Base-by-base conservation (phyloP, 2,888 invertebrate species). In the Zygaena filipendulae region DNA sequence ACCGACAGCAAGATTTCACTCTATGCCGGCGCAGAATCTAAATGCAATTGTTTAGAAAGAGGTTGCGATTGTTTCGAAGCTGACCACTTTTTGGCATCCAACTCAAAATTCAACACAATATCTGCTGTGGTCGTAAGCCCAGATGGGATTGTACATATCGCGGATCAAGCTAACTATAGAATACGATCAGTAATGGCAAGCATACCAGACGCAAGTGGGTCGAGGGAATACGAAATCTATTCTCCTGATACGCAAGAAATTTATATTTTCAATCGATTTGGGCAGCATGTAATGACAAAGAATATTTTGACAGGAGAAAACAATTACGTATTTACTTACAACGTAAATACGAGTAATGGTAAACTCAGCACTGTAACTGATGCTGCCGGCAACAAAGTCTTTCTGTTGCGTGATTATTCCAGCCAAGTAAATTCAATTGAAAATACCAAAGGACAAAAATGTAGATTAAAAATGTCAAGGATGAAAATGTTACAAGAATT, bases 181-280 rank as follows among this genome's bases (percentile, higher is more conserved):
- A 91, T 94, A 28, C 82, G 94, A 21, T 92, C 92, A 0, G 92
- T 94, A 0, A 92, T 90, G 85, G 91, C 93, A 0, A 92, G 92
- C 48, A 92, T 94, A 35, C 94, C 94, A 0, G 92, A 92, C 42
- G 90, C 92, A 0, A 91, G 91, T 46, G 84, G 87, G 1, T 84
- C 90, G 0, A 81, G 93, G 23, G 92, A 94, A 54, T 98, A 97
- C 58, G 94, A 96, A 61, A 95, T 99, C 32, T 93, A 92, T 50
- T 94, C 95, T 1, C 93, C 97, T 0, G 95, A 96, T 48, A 93
- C 95, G 3, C 96, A 97, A 63, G 97, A 97, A 63, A 90, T 94
- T 35, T 95, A 95, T 51, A 87, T 95, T 12, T 95, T 95, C 72
- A 95, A 95, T 51, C 82, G 94, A 43, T 95, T 95, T 54, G 98